Base-by-base conservation (phyloP, 2,888 invertebrate species). In the Acanthopleura granulata region DNA sequence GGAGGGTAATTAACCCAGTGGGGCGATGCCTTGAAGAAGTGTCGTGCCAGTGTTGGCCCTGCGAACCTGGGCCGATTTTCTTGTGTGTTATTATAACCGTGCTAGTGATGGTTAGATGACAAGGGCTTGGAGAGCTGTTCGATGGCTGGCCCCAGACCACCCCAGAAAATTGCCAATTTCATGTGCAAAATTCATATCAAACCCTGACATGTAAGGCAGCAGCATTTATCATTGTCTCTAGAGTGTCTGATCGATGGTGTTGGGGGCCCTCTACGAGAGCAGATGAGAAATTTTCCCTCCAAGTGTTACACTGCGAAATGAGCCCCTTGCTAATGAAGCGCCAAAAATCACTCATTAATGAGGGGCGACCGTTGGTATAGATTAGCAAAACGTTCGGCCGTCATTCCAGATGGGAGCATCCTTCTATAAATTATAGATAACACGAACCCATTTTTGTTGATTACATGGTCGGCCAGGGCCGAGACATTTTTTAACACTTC, bases 401-500 rank as follows among this genome's bases (percentile, higher is more conserved):
- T 27, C 66, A 66, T 66, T 66, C 29, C 66, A 66, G 29, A 27
- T 66, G 66, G 66, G 66, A 66, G 66, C 66, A 66, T 66, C 66
- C 16, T 27, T 16, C 66, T 16, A 66, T 66, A 66, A 66, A 66
- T 66, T 66, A 66, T 66, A 66, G 66, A 66, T 66, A 66, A 66
- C 66, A 66, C 25, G 29, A 25, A 22, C 66, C 66, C 66, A 27
- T 66, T 66, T 66, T 66, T 66, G 66, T 66, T 66, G 66, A 66
- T 66, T 66, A 66, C 66, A 66, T 66, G 66, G 27, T 27, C 66
- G 29, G 66, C 22, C 29, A 16, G 25, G 22, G 25, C 29, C 27
- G 73, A 61, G 29, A 57, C 73, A 73, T 73, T 73, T 73, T 57
- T 73, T 51, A 57, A 57, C 57, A 73, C 61, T 57, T 61, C 51